Evolutionary conservation across 2,113 vertebrate genomes (phyloP), one percentile per base, ranked within the genome.

Genomic region (Mesitornis unicolor): DNA sequence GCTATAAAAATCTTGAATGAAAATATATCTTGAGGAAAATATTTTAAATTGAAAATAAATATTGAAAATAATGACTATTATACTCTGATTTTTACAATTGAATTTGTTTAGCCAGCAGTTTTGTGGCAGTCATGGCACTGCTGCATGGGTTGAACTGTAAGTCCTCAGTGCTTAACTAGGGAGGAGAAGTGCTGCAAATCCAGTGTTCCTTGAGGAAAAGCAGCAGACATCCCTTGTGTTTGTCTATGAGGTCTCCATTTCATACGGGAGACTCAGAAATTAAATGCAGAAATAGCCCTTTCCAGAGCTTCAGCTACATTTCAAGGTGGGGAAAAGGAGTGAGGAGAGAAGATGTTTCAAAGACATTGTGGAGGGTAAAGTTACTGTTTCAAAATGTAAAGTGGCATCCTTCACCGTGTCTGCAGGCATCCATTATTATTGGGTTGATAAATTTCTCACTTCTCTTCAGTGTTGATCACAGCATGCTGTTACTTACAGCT

Each of bases 381-480:
- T 42, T 25, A 3, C 22, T 25, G 3, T 65, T 65, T 22, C 33
- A 40, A 45, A 28, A 16, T 6, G 17, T 35, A 14, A 31, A 76
- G 31, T n/a, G 50, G 8, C 25, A 17, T 43, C 59, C 22, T 54
- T 48, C 19, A 24, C 38, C 10, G 1, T 22, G 1, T 22, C 75
- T 84, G 60, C 29, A 73, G 65, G 14, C 79, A 20, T n/a, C 33
- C 2, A 0, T 22, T 35, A 1, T 16, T 31, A 7, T 0, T 36
- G 40, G 51, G 61, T 38, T 82, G 64, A 29, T 29, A 16, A 16
- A n/a, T 40, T 68, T 57, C 50, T 63, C 25, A 5, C 10, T 42
- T 36, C 24, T 64, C 22, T 15, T 51, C 16, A 20, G 0, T 7
- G n/a, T 26, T 91, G 59, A 59, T 42, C 47, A 31, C 70, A 33